Percentiles rank a stretch among this genome's conserved stretches.
These are phyloP conservation scores for Melinaea marsaeus DNA, from an alignment of 2,888 invertebrate species.

Conservation along the genomic window DNA sequence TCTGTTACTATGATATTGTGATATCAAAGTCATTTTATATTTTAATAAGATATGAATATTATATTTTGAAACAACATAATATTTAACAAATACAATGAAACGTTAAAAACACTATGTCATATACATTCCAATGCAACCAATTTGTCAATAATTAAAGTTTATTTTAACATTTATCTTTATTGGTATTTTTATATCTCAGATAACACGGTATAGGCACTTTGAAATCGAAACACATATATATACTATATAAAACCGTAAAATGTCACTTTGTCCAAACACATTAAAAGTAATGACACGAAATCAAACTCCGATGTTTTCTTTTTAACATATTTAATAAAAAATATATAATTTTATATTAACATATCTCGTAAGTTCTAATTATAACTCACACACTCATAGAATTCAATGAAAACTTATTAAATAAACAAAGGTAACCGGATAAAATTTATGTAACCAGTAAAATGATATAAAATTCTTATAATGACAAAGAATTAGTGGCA, in stretches of 20 bases:
- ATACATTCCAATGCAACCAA: constrained; percentile 42
- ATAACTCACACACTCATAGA: not conserved
- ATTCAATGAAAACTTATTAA: constrained; percentile 10
- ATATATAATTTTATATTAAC: not conserved
- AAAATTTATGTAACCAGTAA: constrained; percentile 65
- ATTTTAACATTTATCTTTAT: constrained; percentile 54
- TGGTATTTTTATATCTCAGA: constrained; percentile 31
- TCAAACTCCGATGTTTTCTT: constrained; percentile 1
- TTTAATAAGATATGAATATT: too few relatives aligned
- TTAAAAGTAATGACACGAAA: constrained; percentile 23
- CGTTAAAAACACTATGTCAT: not conserved
- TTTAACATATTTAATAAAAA: not conserved
- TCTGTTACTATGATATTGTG: too few relatives aligned
- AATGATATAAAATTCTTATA: constrained; percentile 59
- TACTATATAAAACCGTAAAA: constrained; percentile 27
- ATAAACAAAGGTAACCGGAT: constrained; percentile 68
- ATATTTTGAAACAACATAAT: not conserved
- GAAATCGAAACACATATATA: constrained; percentile 20
- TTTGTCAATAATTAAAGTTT: constrained; percentile 60
- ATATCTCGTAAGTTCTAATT: not conserved
- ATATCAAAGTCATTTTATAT: too few relatives aligned
- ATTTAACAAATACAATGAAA: constrained; percentile 10
- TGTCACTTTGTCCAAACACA: constrained; percentile 18
- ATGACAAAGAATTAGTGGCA: constrained; percentile 66
- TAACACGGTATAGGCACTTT: constrained; percentile 23